Evolutionary conservation across 2,113 vertebrate species (phyloP), one percentile per base, ranked within the genome.

Genomic region (Coptodon rendalli): DNA sequence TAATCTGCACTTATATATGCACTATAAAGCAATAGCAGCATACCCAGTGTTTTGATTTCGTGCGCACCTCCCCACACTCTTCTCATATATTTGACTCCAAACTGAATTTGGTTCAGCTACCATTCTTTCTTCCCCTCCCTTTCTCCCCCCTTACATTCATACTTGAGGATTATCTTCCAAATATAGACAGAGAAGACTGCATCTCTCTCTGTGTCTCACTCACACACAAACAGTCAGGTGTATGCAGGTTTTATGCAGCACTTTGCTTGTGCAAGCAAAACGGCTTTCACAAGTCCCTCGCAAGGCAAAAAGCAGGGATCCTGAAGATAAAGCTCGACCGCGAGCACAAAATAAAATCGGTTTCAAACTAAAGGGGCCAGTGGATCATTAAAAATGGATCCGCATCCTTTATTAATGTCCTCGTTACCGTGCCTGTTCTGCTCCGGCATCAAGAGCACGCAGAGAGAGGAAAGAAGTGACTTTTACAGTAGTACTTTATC

Each of bases 321-420:
- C 11, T n/a, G 36, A 86, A 36, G 13, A 34, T 48, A 81, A 54
- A 90, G 84, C 78, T 82, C 89, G 14, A 82, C 34, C 52, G n/a
- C 3, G 9, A 85, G 86, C 88, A 88, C 10, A 12, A 82, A 87
- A 17, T 68, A 82, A 87, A 92, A 88, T 89, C 80, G 4, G 82
- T 93, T 91, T 87, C 53, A 86, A 89, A 89, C 86, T 88, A 93
- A 93, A 93, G 87, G 86, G 92, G 92, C 86, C 93, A 90, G 90
- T 13, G 89, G 59, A 92, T 92, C 90, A 95, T 95, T 95, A 96
- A 96, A 95, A 92, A 94, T 94, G 92, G 80, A 96, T 95, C 76
- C 4, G 3, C 90, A 95, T 95, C 84, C 89, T 92, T 95, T 94
- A 95, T 95, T 95, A 91, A 94, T 94, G 86, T 40, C 85, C 94